Evolutionary conservation across 2,888 invertebrate species (phyloP), one percentile per base, ranked within the genome.

Genomic region (Eucera pruinosa): DNA sequence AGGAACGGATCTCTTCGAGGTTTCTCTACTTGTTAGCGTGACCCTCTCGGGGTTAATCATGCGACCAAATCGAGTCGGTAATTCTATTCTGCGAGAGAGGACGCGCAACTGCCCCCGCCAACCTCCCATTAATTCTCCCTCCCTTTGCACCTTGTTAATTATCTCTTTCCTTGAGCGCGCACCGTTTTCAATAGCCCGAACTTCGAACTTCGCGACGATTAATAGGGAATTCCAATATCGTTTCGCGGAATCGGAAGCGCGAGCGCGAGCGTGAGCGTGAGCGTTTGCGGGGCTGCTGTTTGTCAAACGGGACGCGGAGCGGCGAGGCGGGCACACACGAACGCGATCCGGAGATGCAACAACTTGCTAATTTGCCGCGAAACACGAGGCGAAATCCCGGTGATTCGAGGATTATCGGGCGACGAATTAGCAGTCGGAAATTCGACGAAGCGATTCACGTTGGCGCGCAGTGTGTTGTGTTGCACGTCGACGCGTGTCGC

Each of bases 21-120:
- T 84, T 83, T 81, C 87, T 84, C 69, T 86, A 84, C 88, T 89
- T 88, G 89, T 88, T 86, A 88, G 80, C 78, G 74, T 83, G 78
- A 70, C 78, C 83, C 81, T 80, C 75, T 62, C 80, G 79, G 82
- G 84, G 88, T 89, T 89, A 88, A 88, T 89, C 88, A 66, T 72
- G 65, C 71, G 79, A 72, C 70, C 83, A 50, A 71, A 71, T 73
- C 76, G 61, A 71, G 73, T 71, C 60, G 50, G 62, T 77, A 80
- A 79, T 81, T 80, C 64, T 52, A 47, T 62, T 33, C 61, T 48
- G 50, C n/a, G 41, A 62, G 41, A 67, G 68, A 43, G 33, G 7
- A 33, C 33, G 65, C 79, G 48, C 80, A 25, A 71, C 58, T 45
- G 43, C 15, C 27, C n/a, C 45, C 52, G 33, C 55, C 48, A 27